A percentile compares a stretch with the other conserved stretches of the same genome.
Evolutionary conservation across 2,113 vertebrate genomes (phyloP).

Genomic region (Dasyprocta punctata): DNA sequence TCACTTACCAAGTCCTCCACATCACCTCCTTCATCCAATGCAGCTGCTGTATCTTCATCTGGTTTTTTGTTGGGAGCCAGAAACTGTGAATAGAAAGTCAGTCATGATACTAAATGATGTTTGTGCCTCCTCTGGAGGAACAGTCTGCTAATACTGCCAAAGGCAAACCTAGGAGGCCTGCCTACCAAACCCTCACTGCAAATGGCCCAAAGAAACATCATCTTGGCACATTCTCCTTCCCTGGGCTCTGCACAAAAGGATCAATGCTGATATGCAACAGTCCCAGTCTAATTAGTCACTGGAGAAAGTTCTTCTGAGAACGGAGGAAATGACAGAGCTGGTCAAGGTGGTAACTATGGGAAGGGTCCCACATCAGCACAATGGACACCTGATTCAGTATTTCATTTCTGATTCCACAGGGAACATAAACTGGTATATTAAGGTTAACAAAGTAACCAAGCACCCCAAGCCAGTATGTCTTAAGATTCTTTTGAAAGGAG

Average conservation of each 20-base stretch:
- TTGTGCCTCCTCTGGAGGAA: background rate
- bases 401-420: background rate
- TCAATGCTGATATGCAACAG: background rate
- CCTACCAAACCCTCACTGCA: background rate
- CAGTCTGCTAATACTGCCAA: background rate
- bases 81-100: conserved; percentile 88
- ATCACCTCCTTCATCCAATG: conserved; percentile 90
- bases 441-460: conserved; percentile 42
- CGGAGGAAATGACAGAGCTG: background rate
- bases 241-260: background rate
- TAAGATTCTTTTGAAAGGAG: conserved; percentile 19
- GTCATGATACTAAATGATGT: background rate
- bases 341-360: background rate
- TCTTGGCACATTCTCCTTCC: background rate
- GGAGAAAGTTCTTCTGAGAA: background rate
- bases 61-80: conserved; percentile 87
- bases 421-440: background rate
- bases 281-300: background rate
- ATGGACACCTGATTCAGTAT: background rate
- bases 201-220: background rate
- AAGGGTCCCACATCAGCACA: background rate
- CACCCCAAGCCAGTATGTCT: background rate
- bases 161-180: background rate
- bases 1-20: conserved; percentile 95
- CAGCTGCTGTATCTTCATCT: conserved; percentile 77